Conservation (phyloP, 1,140 invertebrate genomes). For the Yoshiicerus persimilis region DNA sequence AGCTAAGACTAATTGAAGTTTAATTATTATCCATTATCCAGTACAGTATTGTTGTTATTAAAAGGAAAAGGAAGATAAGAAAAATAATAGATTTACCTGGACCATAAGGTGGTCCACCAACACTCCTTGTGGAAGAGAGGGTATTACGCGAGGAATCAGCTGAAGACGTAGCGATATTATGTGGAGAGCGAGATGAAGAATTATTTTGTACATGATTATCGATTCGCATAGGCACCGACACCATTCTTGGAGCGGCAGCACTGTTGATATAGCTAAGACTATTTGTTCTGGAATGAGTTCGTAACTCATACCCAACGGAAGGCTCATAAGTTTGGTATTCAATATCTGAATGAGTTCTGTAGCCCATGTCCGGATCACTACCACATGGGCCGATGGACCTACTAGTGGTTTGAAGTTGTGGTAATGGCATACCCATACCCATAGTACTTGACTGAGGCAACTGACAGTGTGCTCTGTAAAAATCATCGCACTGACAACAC, state of each 20-base stretch:
- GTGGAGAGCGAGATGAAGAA: not conserved
- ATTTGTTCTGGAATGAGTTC: slow-evolving; percentile 14
- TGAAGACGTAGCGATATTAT: not conserved
- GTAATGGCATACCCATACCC: not conserved
- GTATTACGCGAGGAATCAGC: not conserved
- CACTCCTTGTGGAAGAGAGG: not conserved
- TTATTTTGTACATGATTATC: slow-evolving; percentile 11
- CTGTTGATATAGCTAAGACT: slow-evolving; percentile 11
- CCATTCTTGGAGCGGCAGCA: not conserved
- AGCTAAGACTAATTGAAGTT: too few relatives aligned
- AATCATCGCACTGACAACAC: slow-evolving; percentile 45
- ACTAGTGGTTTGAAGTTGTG: not conserved
- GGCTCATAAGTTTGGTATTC: not conserved
- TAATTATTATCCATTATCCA: too few relatives aligned
- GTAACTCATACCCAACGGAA: not conserved
- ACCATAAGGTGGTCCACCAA: not conserved
- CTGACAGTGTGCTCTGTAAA: slow-evolving; percentile 17
- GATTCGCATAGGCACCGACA: not conserved
- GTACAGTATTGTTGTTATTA: too few relatives aligned
- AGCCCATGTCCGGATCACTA: not conserved
- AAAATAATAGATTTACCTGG: not conserved
- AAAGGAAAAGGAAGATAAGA: not conserved
- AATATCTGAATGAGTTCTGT: not conserved
- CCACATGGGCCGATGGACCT: not conserved
- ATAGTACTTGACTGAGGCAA: not conserved